phyloP scores from a whole-genome alignment of 2,888 invertebrate genomes.

The Harpalus rubripes region DNA sequence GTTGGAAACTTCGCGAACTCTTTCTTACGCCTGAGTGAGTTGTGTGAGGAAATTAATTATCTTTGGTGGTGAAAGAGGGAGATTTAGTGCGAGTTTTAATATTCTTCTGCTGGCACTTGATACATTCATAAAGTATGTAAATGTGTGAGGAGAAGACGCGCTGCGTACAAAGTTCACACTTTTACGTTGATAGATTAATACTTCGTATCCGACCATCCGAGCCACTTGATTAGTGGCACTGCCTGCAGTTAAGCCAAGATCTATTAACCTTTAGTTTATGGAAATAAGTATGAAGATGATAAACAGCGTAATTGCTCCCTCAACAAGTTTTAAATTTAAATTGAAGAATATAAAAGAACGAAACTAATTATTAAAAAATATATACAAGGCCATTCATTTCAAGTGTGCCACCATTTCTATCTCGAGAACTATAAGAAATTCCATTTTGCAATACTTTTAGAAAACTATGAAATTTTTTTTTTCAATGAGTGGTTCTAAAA shows the following conservation, averaged over 20 bases:
- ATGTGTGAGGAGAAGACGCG: constrained; percentile 34
- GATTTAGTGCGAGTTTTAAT: constrained; percentile 42
- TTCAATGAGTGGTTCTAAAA: too few relatives aligned
- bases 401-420: too few relatives aligned
- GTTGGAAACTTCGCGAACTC: background rate
- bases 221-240: constrained; percentile 24
- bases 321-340: too few relatives aligned
- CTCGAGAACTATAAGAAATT: too few relatives aligned
- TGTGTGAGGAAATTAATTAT: constrained; percentile 36
- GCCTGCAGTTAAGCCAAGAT: background rate
- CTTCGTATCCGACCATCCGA: background rate
- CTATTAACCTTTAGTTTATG: background rate
- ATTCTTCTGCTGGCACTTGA: constrained; percentile 41
- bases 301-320: background rate
- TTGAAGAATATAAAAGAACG: too few relatives aligned
- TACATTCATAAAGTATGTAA: constrained; percentile 54
- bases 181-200: constrained; percentile 34
- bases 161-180: constrained; percentile 28
- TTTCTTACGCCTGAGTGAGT: background rate
- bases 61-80: constrained; percentile 6
- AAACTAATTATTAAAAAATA: too few relatives aligned
- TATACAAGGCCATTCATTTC: too few relatives aligned
- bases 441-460: too few relatives aligned
- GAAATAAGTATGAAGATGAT: background rate
- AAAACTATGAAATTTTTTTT: too few relatives aligned